Conservation (phyloP, 1,140 invertebrate genomes). For the Danaus melanippus region DNA sequence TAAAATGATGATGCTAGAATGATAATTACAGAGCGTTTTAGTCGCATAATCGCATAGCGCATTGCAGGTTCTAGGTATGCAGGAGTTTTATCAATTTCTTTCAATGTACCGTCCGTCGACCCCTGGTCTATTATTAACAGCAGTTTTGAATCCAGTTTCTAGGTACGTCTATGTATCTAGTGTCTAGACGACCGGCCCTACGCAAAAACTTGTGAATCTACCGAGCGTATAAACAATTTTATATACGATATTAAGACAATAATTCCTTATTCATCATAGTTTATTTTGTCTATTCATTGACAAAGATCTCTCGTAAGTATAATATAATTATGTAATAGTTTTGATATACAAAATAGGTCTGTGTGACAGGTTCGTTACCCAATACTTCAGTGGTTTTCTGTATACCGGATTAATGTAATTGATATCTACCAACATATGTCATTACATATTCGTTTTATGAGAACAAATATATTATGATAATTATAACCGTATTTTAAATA, state of each 20-base stretch:
- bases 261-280: too few species aligned
- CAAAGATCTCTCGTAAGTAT: too few species aligned
- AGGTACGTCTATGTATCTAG: constrained; percentile 52
- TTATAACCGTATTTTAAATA: too few species aligned
- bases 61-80: background rate
- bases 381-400: constrained; percentile 12
- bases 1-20: too few species aligned
- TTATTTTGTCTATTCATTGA: too few species aligned
- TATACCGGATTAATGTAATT: constrained; percentile 10
- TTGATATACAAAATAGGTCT: constrained; percentile 1
- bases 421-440: constrained; percentile 2
- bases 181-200: constrained; percentile 44
- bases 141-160: constrained; percentile 47
- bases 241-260: too few species aligned
- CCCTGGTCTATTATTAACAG: constrained; percentile 52
- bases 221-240: too few species aligned
- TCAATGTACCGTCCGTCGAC: constrained; percentile 36
- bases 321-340: too few species aligned
- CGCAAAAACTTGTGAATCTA: constrained; percentile 10
- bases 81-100: constrained; percentile 20
- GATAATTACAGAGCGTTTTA: too few species aligned
- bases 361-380: constrained; percentile 10
- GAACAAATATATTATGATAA: too few species aligned
- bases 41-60: too few species aligned
- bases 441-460: too few species aligned